Percentiles rank a stretch among this genome's conserved stretches.
Conservation (phyloP, 2,797 vertebrate genomes). For the Leptodactylus fallax region DNA sequence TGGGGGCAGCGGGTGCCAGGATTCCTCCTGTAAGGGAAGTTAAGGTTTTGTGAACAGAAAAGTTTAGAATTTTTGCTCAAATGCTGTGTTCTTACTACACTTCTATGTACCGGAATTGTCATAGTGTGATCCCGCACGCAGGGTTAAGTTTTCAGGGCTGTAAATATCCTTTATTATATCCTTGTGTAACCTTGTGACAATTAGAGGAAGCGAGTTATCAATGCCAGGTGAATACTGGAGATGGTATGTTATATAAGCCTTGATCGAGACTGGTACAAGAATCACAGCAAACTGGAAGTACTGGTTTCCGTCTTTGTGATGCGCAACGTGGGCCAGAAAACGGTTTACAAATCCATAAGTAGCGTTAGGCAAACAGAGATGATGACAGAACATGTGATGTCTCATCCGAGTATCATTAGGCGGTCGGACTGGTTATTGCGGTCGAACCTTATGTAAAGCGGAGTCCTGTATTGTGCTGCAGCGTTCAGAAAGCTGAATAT, state of each 20-base stretch:
- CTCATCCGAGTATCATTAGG: neutral
- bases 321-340: neutral
- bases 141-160: neutral
- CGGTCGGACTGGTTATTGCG: neutral
- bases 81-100: no score
- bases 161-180: neutral
- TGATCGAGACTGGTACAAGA: neutral
- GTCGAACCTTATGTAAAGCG: neutral
- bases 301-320: conserved; percentile 1
- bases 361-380: neutral
- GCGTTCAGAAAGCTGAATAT: no score
- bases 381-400: neutral
- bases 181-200: neutral
- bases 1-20: no score
- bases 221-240: neutral
- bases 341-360: conserved; percentile 22
- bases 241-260: conserved; percentile 13
- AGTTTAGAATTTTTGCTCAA: no score
- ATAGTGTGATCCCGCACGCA: neutral
- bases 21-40: no score
- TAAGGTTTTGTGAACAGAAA: no score
- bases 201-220: neutral
- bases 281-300: conserved; percentile 36
- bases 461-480: neutral
- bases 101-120: neutral